Evolutionary conservation across 1,140 invertebrate species (phyloP).

Genomic region (Ceratina calcarata): DNA sequence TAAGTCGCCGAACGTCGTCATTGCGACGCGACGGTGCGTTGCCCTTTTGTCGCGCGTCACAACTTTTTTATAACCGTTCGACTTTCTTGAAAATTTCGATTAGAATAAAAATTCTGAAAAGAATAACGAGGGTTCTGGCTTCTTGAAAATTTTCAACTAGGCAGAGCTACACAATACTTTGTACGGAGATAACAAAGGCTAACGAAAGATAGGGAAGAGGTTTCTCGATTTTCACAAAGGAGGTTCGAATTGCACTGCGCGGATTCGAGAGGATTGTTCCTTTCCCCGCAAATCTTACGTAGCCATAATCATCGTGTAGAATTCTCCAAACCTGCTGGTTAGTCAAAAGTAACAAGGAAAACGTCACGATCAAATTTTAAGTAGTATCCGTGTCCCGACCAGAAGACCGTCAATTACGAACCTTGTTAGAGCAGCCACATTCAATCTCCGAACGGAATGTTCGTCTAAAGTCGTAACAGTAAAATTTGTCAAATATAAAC

Average conservation of each 20-base stretch:
- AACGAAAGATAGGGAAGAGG: background rate
- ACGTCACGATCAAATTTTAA: background rate
- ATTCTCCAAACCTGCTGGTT: background rate
- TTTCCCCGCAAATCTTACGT: slow-evolving; percentile 9
- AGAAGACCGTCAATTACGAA: too few species aligned
- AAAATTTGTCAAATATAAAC: background rate
- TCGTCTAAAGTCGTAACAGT: too few species aligned
- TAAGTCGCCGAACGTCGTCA: slow-evolving; percentile 48
- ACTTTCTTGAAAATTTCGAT: too few species aligned
- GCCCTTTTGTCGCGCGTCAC: slow-evolving; percentile 40
- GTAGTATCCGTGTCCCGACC: too few species aligned
- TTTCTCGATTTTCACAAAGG: slow-evolving; percentile 29
- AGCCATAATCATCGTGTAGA: slow-evolving; percentile 15
- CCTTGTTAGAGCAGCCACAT: too few species aligned
- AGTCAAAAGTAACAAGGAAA: background rate
- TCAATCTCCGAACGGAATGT: too few species aligned
- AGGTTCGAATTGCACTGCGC: slow-evolving; percentile 7
- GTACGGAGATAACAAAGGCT: slow-evolving; percentile 4
- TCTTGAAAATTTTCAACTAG: too few species aligned
- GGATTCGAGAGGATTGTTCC: background rate
- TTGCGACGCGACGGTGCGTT: slow-evolving; percentile 46
- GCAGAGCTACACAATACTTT: background rate
- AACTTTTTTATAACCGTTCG: too few species aligned
- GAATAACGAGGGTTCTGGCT: background rate
- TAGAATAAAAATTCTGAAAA: background rate